Evolutionary conservation across 2,888 invertebrate species (phyloP).

Genomic region (Mesorhabditis belari): DNA sequence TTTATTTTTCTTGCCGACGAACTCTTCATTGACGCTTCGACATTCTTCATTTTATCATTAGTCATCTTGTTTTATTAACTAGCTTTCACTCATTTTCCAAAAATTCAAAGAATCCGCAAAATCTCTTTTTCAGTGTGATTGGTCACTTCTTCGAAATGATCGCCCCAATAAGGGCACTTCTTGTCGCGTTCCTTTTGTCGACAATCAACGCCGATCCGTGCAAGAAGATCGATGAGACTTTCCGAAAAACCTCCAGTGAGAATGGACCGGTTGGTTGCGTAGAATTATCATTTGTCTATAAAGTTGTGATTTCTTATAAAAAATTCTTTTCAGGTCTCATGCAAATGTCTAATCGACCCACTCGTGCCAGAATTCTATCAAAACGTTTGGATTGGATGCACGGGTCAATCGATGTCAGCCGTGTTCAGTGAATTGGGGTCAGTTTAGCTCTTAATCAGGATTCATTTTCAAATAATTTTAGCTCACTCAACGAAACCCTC

Average conservation of each 20-base stretch:
- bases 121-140: too few relatives aligned
- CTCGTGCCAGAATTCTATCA: background rate
- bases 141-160: too few relatives aligned
- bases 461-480: background rate
- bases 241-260: background rate
- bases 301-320: background rate
- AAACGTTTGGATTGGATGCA: background rate
- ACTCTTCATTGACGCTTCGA: too few relatives aligned
- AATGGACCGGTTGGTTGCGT: background rate
- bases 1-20: too few relatives aligned
- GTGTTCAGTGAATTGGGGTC: background rate
- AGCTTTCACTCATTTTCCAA: too few relatives aligned
- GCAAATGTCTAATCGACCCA: background rate
- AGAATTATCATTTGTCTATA: background rate
- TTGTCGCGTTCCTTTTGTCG: background rate
- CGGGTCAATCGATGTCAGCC: background rate
- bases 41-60: too few relatives aligned
- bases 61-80: too few relatives aligned
- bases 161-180: background rate
- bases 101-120: too few relatives aligned
- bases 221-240: background rate
- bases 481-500: conserved; percentile 28
- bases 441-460: background rate
- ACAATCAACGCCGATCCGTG: background rate
- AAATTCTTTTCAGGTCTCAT: background rate